Evolutionary conservation across 64 coral and sea anemone genomes (phyloP).

Genomic region (Pocillopora verrucosa): DNA sequence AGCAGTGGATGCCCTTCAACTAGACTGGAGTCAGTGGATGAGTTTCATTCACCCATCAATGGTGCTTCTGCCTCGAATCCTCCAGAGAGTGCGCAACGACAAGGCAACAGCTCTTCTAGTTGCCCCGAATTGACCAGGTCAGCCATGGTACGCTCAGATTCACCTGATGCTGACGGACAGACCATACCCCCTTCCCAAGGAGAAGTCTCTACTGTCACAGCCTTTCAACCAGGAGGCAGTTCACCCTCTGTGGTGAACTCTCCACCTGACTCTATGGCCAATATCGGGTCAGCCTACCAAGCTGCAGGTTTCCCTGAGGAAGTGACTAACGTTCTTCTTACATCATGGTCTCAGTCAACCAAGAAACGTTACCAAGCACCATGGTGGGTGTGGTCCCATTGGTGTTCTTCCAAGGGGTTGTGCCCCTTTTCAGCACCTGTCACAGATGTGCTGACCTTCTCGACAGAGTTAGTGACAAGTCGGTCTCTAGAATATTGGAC

Average conservation of each 20-base stretch:
- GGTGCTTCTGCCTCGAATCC: conserved; percentile 14
- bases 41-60: conserved; percentile 27
- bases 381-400: conserved; percentile 29
- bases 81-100: conserved; percentile 24
- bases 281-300: neutral
- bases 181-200: conserved; percentile 19
- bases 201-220: neutral
- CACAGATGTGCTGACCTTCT: conserved; percentile 37
- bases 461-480: conserved; percentile 6
- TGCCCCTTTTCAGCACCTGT: conserved; percentile 42
- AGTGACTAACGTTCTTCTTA: conserved; percentile 18
- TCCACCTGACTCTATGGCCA: conserved; percentile 29
- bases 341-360: conserved; percentile 32
- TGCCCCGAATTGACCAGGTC: conserved; percentile 31
- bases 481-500: conserved; percentile 30
- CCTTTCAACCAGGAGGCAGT: conserved; percentile 31
- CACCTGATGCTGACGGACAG: conserved; percentile 4
- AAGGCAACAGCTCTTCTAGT: conserved; percentile 41
- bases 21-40: conserved; percentile 43
- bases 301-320: conserved; percentile 16
- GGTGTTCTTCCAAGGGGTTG: conserved; percentile 30
- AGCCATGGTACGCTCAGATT: conserved; percentile 45
- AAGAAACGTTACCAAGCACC: conserved; percentile 30
- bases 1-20: conserved; percentile 44
- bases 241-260: conserved; percentile 19